Evolutionary conservation across 2,113 vertebrate genomes (phyloP).

Genomic region (Halichoeres trimaculatus): DNA sequence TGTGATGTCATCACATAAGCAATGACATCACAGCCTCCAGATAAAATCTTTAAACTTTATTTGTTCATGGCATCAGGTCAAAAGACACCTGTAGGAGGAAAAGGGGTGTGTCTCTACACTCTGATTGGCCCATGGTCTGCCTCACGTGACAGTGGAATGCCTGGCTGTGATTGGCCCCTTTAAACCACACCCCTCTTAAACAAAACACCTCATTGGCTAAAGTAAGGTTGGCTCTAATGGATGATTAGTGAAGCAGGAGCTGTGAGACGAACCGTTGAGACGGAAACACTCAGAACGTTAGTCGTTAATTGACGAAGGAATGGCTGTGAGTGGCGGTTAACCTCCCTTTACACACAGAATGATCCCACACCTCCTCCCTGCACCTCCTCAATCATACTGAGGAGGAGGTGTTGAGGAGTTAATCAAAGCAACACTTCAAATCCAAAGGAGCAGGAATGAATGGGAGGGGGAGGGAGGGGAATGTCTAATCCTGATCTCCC

Average conservation of each 20-base stretch:
- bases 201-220: conserved; percentile 43
- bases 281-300: too few species aligned
- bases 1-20: conserved; percentile 60
- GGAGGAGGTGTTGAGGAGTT: background rate
- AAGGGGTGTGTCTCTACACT: conserved; percentile 9
- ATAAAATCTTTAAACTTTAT: conserved; percentile 63
- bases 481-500: too few species aligned
- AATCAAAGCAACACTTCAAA: conserved; percentile 23
- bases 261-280: background rate
- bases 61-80: conserved; percentile 41
- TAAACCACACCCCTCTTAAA: conserved; percentile 18
- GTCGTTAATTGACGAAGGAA: conserved; percentile 1
- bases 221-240: background rate
- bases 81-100: conserved; percentile 16
- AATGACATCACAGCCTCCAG: conserved; percentile 62
- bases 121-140: conserved; percentile 52
- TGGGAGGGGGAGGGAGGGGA: background rate
- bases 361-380: background rate
- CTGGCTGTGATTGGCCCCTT: conserved; percentile 50
- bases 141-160: conserved; percentile 72
- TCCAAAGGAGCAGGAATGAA: background rate
- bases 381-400: conserved; percentile 1
- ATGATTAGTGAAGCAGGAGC: conserved; percentile 6
- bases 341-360: conserved; percentile 22
- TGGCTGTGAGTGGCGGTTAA: conserved; percentile 27